Base-by-base conservation (phyloP, 2,797 vertebrate genomes). In the Lycodopsis pacificus region DNA sequence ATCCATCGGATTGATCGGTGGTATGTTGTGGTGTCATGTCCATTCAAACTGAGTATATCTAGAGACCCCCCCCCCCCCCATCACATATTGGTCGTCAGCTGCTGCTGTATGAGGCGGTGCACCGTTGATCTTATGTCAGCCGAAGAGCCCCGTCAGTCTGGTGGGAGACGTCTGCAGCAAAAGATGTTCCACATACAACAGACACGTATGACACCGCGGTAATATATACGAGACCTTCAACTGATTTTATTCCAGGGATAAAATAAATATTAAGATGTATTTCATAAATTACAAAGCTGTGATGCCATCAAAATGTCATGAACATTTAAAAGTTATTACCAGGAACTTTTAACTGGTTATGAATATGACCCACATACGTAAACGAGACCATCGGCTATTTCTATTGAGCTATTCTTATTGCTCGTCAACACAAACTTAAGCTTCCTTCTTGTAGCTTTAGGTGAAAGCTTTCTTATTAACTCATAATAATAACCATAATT, bases 1-100 rank as follows among this genome's bases (percentile, higher is more conserved):
- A 73, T 73, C 59, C 57, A 73, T 78, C 76, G 68, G 36, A 25
- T 42, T 56, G 73, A 78, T 71, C 61, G 49, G 67, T 59, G 32
- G 57, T 36, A 34, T 19, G 6, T 17, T 17, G 22, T 14, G 2
- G 42, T 63, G 70, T 69, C 58, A 54, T 72, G 73, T 81, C 22
- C 68, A 32, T 44, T 74, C 65, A 71, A 38, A 61, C 49, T 11
- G 59, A 48, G 49, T n/a, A 30, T 63, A 63, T 48, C 46, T 8
- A 48, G 14, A 32, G 8, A 48, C 5, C 40, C 27, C 27, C 15
- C 8, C 44, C 4, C 44, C 54, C 14, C 13, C 27, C 14, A 44
- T 30, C 46, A 25, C 27, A 62, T 67, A 72, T 62, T 67, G 30
- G 30, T 3, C 20, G 32, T 20, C 56, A 34, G 30, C 51, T 30